phyloP scores from a whole-genome alignment of 2,797 vertebrate species.

The Rhynchotus rufescens region DNA sequence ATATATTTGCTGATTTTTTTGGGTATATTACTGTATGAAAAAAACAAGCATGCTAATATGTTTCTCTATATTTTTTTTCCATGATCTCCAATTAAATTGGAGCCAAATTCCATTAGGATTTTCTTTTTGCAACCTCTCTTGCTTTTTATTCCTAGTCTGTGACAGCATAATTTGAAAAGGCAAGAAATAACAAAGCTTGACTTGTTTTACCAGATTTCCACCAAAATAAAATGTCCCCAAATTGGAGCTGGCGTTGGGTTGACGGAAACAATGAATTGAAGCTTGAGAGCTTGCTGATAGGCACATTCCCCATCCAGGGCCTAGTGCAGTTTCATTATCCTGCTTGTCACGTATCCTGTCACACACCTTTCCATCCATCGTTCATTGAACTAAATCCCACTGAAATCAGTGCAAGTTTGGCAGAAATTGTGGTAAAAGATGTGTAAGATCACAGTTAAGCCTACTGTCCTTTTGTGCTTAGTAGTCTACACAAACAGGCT shows the following conservation, averaged over 20 bases:
- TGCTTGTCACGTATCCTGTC: neutral
- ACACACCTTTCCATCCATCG: neutral
- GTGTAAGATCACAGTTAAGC: neutral
- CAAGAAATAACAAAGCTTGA: constrained; percentile 37
- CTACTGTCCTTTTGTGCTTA: neutral
- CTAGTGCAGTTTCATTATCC: neutral
- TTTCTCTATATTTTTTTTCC: neutral
- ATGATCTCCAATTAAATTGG: constrained; percentile 3
- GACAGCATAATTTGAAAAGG: constrained; percentile 47
- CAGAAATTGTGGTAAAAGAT: neutral
- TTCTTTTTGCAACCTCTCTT: constrained; percentile 7
- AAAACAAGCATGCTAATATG: accelerated
- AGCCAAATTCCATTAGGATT: neutral
- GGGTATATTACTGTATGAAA: neutral
- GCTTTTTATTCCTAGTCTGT: constrained; percentile 16
- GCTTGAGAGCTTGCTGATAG: neutral
- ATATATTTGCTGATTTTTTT: neutral
- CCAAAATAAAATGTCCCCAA: constrained; percentile 32
- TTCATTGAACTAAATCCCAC: neutral
- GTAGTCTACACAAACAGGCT: neutral
- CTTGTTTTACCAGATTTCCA: constrained; percentile 49
- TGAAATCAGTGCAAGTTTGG: neutral
- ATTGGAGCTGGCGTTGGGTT: constrained; percentile 13
- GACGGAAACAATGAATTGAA: neutral
- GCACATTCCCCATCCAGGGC: neutral